phyloP scores from a whole-genome alignment of 2,797 vertebrate genomes.

The Gallinago stenura region DNA sequence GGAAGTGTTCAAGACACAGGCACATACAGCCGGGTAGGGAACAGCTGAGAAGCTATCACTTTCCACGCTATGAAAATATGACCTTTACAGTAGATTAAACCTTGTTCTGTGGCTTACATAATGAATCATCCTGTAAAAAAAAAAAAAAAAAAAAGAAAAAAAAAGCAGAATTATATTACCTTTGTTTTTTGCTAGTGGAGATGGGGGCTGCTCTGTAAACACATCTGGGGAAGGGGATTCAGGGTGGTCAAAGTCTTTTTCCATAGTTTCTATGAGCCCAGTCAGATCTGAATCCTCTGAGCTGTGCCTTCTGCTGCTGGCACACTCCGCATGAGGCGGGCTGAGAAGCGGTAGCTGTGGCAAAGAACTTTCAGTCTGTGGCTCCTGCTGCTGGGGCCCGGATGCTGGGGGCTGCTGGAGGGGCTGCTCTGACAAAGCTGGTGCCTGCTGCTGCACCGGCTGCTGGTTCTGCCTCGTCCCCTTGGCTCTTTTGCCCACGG shows the following conservation, averaged over 20 bases:
- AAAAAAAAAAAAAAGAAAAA: neutral
- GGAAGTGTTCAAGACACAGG: neutral
- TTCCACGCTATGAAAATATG: neutral
- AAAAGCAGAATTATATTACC: constrained; percentile 79
- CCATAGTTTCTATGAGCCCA: constrained; percentile 93
- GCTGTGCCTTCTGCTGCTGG: constrained; percentile 80
- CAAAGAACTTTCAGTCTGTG: constrained; percentile 68
- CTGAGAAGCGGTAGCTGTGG: constrained; percentile 66
- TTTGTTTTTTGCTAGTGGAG: constrained; percentile 89
- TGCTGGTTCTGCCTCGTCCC: constrained; percentile 83
- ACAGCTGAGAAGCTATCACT: neutral
- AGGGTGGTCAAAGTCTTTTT: constrained; percentile 93
- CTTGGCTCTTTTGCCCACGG: constrained; percentile 83
- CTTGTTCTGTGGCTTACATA: neutral
- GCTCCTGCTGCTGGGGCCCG: constrained; percentile 79
- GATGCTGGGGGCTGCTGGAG: constrained; percentile 62
- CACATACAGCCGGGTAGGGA: neutral
- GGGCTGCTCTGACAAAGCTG: constrained; percentile 81
- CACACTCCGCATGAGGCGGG: constrained; percentile 69
- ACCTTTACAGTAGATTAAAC: neutral
- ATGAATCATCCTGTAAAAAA: neutral
- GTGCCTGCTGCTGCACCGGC: constrained; percentile 70
- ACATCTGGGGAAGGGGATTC: constrained; percentile 84
- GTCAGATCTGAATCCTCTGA: constrained; percentile 89
- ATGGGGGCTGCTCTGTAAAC: constrained; percentile 88